These are phyloP conservation scores for Albula goreensis DNA, from an alignment of 2,113 vertebrate genomes.

Conservation along the genomic window DNA sequence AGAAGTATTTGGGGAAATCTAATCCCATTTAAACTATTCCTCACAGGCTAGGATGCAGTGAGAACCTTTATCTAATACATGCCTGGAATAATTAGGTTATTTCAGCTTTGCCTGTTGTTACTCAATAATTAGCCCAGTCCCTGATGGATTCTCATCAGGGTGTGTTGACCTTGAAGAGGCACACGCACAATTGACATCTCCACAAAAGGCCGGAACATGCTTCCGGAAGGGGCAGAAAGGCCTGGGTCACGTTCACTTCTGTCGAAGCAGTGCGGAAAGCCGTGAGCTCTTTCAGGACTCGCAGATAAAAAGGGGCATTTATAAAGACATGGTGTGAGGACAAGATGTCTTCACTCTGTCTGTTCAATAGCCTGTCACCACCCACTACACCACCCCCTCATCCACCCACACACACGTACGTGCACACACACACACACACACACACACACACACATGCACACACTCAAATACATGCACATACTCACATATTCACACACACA, in stretches of 20 bases:
- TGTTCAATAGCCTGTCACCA: background rate
- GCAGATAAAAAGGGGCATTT: constrained; percentile 41
- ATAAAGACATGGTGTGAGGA: constrained; percentile 59
- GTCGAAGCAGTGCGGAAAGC: constrained; percentile 64
- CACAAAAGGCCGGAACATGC: constrained; percentile 54
- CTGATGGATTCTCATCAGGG: constrained; percentile 63
- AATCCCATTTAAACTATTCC: constrained; percentile 41
- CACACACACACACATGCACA: too few relatives aligned
- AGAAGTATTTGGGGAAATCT: constrained; percentile 47
- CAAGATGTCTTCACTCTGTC: constrained; percentile 46
- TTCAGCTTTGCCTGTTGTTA: constrained; percentile 51
- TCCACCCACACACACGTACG: background rate
- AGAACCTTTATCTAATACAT: constrained; percentile 53
- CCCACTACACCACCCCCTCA: constrained; percentile 28
- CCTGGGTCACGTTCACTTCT: constrained; percentile 57
- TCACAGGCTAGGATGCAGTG: constrained; percentile 39
- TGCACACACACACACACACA: too few relatives aligned
- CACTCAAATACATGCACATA: too few relatives aligned
- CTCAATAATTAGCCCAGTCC: constrained; percentile 64
- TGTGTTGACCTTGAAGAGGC: constrained; percentile 64
- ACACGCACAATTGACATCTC: constrained; percentile 64
- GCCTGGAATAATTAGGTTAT: constrained; percentile 53
- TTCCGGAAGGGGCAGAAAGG: constrained; percentile 50
- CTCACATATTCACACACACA: too few relatives aligned
- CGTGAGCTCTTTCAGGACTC: constrained; percentile 63